Conservation (phyloP, 2,113 vertebrate genomes). For the Microtus pennsylvanicus region DNA sequence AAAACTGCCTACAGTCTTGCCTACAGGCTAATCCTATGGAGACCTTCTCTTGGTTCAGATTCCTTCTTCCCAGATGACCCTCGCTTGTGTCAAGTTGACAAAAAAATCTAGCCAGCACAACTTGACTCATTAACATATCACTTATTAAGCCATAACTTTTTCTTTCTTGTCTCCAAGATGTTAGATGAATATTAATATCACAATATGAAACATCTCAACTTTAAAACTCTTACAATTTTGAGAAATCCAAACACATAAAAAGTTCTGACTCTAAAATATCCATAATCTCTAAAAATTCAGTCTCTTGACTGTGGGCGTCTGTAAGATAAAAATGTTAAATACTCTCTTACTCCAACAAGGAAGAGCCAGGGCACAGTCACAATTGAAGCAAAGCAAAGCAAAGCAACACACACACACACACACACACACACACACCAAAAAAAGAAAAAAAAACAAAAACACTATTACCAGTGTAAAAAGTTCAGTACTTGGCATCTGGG, state of each 20-base stretch:
- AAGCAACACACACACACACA: background rate
- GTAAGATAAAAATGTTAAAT: background rate
- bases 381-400: background rate
- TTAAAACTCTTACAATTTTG: background rate
- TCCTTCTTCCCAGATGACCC: background rate
- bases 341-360: background rate
- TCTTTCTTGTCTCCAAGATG: background rate
- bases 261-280: background rate
- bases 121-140: background rate
- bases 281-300: background rate
- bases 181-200: background rate
- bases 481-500: background rate
- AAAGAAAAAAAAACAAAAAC: background rate
- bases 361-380: background rate
- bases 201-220: background rate
- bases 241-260: background rate
- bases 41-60: background rate
- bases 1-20: background rate
- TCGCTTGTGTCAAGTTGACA: background rate
- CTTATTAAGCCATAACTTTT: background rate
- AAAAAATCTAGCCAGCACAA: background rate
- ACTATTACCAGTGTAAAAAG: background rate
- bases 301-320: background rate
- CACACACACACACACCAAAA: no score
- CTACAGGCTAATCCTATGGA: background rate